A percentile compares a stretch with the other conserved stretches of the same genome.
Conservation (phyloP, 1,140 invertebrate species). For the Musca vetustissima region DNA sequence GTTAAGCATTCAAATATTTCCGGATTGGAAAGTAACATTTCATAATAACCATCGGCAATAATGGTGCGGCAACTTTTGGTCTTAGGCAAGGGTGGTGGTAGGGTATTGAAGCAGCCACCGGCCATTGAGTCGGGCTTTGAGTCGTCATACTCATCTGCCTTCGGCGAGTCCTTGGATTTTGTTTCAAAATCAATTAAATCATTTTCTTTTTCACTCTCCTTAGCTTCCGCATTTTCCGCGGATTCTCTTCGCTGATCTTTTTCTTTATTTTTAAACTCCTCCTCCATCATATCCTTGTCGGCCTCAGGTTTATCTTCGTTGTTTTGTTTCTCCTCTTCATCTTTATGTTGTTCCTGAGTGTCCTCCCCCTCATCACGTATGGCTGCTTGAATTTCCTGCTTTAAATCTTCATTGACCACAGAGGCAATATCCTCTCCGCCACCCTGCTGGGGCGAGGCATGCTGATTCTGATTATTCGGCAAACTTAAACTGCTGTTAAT, state of each 20-base stretch:
- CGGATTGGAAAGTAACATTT: slow-evolving; percentile 73
- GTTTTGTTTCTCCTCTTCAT: slow-evolving; percentile 14
- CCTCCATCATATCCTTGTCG: slow-evolving; percentile 34
- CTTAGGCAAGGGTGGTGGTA: slow-evolving; percentile 62
- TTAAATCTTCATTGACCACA: slow-evolving; percentile 43
- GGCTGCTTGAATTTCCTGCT: slow-evolving; percentile 48
- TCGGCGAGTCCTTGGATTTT: too few species aligned
- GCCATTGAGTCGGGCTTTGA: too few species aligned
- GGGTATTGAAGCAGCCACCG: slow-evolving; percentile 33
- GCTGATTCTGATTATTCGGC: not conserved
- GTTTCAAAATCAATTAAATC: slow-evolving; percentile 39
- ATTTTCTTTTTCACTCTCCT: slow-evolving; percentile 3
- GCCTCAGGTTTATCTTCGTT: slow-evolving; percentile 42
- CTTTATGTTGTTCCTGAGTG: not conserved
- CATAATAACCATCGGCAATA: slow-evolving; percentile 79
- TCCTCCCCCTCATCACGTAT: slow-evolving; percentile 41
- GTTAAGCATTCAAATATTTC: slow-evolving; percentile 66
- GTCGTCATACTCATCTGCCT: not conserved
- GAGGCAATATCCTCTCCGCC: slow-evolving; percentile 52
- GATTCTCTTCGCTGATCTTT: not conserved
- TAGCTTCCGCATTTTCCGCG: not conserved
- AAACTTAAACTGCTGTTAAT: slow-evolving; percentile 17
- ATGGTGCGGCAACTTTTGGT: slow-evolving; percentile 65
- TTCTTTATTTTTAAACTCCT: slow-evolving; percentile 8
- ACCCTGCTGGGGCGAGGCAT: slow-evolving; percentile 46